phyloP scores from a whole-genome alignment of 2,113 vertebrate genomes.

The Nestor notabilis region DNA sequence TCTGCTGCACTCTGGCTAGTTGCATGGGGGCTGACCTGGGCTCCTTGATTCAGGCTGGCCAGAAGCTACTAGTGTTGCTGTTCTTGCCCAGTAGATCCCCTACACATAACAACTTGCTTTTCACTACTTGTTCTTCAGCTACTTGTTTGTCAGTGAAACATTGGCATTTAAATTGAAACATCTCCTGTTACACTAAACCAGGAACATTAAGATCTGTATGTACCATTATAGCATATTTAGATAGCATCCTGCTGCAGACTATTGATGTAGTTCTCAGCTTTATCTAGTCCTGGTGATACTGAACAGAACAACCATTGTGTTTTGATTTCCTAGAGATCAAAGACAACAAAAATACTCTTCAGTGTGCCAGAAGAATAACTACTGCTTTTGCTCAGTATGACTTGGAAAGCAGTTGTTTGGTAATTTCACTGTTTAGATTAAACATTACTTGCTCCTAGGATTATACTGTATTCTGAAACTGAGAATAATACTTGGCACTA shows the following conservation, averaged over 20 bases:
- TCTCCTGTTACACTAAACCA: background rate
- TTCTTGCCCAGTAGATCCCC: background rate
- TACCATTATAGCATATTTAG: background rate
- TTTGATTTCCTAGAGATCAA: background rate
- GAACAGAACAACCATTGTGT: background rate
- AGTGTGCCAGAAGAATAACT: background rate
- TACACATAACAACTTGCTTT: background rate
- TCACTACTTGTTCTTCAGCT: background rate
- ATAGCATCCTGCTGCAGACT: background rate
- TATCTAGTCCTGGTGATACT: background rate
- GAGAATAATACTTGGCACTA: background rate
- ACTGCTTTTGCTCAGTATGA: background rate
- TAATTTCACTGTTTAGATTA: background rate
- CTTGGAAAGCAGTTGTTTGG: background rate
- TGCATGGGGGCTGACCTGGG: background rate
- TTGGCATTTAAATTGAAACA: background rate
- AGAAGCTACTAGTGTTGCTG: background rate
- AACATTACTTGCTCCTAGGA: background rate
- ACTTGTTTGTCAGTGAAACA: background rate
- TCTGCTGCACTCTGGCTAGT: background rate
- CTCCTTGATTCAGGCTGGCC: background rate
- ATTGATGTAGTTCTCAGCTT: background rate
- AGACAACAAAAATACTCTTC: background rate
- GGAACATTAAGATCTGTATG: background rate
- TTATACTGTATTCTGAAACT: background rate